These are phyloP conservation scores for Pungitius pungitius DNA, from an alignment of 2,113 vertebrate genomes.

Conservation along the genomic window DNA sequence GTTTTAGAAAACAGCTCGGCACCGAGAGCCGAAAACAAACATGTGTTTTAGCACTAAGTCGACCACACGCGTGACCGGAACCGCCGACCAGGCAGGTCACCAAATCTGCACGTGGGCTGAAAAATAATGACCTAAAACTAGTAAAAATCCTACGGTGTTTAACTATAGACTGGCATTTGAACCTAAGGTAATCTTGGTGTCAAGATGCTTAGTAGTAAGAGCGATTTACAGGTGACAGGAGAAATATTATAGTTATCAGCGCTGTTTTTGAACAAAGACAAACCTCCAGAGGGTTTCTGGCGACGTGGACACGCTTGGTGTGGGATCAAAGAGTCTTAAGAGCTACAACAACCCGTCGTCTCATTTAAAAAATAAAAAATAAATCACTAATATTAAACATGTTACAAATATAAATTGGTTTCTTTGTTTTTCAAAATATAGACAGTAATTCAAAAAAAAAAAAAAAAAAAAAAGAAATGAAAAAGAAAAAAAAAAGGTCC, in stretches of 20 bases:
- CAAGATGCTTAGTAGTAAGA: constrained; percentile 12
- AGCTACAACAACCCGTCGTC: constrained; percentile 59
- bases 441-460: constrained; percentile 75
- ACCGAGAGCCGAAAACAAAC: constrained; percentile 43
- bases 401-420: constrained; percentile 85
- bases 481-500: constrained; percentile 62
- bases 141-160: constrained; percentile 36
- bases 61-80: constrained; percentile 27
- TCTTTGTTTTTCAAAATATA: constrained; percentile 75
- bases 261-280: background rate
- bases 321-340: constrained; percentile 59
- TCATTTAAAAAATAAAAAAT: constrained; percentile 35
- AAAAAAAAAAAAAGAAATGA: constrained; percentile 56
- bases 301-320: constrained; percentile 15
- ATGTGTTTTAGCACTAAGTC: background rate
- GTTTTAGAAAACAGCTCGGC: constrained; percentile 34
- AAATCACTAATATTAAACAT: constrained; percentile 65
- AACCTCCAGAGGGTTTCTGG: background rate
- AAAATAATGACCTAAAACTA: constrained; percentile 12
- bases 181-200: constrained; percentile 15
- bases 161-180: constrained; percentile 49
- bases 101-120: constrained; percentile 15
- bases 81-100: constrained; percentile 1
- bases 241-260: background rate
- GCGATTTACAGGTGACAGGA: constrained; percentile 36